These are phyloP conservation scores for Gallinago nigripennis DNA, from an alignment of 2,797 vertebrate species.

Conservation along the genomic window DNA sequence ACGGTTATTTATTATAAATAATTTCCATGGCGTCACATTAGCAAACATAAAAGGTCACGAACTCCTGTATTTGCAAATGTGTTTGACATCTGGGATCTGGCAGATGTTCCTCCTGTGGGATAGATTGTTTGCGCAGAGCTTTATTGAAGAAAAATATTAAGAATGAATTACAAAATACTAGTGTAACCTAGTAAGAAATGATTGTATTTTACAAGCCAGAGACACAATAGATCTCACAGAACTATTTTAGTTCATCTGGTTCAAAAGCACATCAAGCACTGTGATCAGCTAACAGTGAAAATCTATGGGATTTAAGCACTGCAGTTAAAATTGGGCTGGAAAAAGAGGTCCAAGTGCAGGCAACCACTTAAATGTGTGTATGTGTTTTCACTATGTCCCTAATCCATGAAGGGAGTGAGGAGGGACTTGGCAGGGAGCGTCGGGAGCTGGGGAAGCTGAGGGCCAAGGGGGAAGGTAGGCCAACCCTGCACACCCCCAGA, in stretches of 20 bases:
- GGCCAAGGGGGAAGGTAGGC: neutral
- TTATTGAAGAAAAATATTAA: constrained; percentile 73
- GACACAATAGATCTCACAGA: constrained; percentile 56
- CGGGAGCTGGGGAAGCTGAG: rapidly evolving
- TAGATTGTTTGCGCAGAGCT: constrained; percentile 69
- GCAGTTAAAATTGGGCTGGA: neutral
- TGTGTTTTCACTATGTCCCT: rapidly evolving
- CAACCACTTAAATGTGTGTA: rapidly evolving
- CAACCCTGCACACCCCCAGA: neutral
- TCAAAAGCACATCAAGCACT: constrained; percentile 34
- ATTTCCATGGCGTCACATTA: constrained; percentile 71
- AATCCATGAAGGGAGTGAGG: neutral
- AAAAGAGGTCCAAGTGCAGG: neutral
- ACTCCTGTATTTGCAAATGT: constrained; percentile 73
- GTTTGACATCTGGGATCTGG: constrained; percentile 77
- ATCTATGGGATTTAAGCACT: neutral
- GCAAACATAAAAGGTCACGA: constrained; percentile 72
- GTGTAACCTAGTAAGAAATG: constrained; percentile 70
- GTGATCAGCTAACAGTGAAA: neutral
- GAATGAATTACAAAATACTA: constrained; percentile 72
- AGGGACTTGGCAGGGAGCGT: neutral
- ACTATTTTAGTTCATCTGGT: constrained; percentile 3
- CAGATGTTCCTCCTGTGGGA: constrained; percentile 69
- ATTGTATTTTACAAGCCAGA: constrained; percentile 50
- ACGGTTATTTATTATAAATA: constrained; percentile 66